Evolutionary conservation across 1,140 invertebrate species (phyloP).

Genomic region (Drosophila burlai): DNA sequence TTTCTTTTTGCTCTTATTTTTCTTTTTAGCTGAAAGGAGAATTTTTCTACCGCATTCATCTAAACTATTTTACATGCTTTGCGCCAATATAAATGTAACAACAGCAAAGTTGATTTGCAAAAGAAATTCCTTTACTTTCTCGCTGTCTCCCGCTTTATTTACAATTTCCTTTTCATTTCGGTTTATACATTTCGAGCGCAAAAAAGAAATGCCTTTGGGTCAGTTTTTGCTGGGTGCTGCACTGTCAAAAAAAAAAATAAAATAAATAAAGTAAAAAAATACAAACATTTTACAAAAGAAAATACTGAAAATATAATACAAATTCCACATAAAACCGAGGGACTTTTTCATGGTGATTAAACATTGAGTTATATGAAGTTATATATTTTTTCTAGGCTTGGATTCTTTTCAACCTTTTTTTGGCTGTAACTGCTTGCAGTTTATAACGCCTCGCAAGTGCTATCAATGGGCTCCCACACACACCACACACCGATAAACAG

Average conservation of each 20-base stretch:
- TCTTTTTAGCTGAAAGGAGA: conserved; percentile 1
- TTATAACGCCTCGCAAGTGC: conserved; percentile 80
- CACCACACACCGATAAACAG: conserved; percentile 10
- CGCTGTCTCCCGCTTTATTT: conserved; percentile 26
- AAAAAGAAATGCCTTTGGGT: conserved; percentile 18
- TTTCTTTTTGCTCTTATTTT: not conserved
- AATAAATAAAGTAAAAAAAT: no score
- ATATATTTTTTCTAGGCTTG: not conserved
- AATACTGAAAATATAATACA: not conserved
- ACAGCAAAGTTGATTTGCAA: conserved; percentile 20
- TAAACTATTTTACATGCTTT: conserved; percentile 28
- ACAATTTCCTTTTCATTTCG: conserved; percentile 34
- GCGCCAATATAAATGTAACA: conserved; percentile 29
- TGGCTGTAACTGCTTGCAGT: conserved; percentile 73
- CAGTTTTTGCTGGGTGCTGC: conserved; percentile 14
- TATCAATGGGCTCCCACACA: conserved; percentile 67
- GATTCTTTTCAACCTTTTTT: conserved; percentile 13
- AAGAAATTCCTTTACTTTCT: conserved; percentile 25
- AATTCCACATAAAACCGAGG: not conserved
- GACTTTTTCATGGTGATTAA: not conserved
- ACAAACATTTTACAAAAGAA: not conserved
- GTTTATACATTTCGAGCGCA: conserved; percentile 1
- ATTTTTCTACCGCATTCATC: conserved; percentile 14
- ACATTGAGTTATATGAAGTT: conserved; percentile 11
- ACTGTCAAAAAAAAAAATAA: not conserved